Base-by-base conservation (phyloP, 2,113 vertebrate species). In the Burhinus oedicnemus region DNA sequence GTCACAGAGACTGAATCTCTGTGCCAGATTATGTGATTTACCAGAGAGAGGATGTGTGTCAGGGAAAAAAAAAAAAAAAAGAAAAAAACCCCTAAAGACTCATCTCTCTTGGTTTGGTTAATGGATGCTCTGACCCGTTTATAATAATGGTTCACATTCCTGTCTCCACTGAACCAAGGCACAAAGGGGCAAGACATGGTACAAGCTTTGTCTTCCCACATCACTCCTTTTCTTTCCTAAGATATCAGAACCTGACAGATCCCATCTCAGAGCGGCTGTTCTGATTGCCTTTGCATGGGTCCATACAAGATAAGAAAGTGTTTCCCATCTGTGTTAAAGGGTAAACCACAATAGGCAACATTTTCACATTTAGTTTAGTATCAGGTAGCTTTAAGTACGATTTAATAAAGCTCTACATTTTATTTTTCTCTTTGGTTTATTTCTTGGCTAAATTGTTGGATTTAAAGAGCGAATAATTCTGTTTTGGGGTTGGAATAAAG, bases 71-170 rank as follows among this genome's bases (percentile, higher is more conserved):
- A 19, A 26, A 21, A 42, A 8, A 30, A 12, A 17, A 10, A 16
- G 42, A 40, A 42, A 32, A 40, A 8, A 8, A 32, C 0, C 9
- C 23, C 29, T 34, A 3, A 27, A 34, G 44, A 11, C 27, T 57
- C 16, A 9, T 64, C 6, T 57, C 25, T 87, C 40, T 36, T 57
- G 60, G 7, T 79, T 65, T 51, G 60, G 10, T n/a, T 82, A 30
- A 61, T 16, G 55, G 23, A 52, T 68, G 27, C 27, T 76, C 14
- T 89, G 86, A 75, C 17, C n/a, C 34, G 4, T 75, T 75, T 75
- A 22, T 26, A 75, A 23, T 8, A 5, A n/a, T 11, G 6, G 38
- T 13, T 79, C 80, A 32, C 0, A 0, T 26, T 70, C 23, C 47
- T 75, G n/a, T n/a, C 54, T 65, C 25, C 54, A 17, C 17, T 32